A percentile compares a stretch with the other conserved stretches of the same genome.
Evolutionary conservation across 1,140 invertebrate species (phyloP).

Genomic region (Drosophila littoralis): DNA sequence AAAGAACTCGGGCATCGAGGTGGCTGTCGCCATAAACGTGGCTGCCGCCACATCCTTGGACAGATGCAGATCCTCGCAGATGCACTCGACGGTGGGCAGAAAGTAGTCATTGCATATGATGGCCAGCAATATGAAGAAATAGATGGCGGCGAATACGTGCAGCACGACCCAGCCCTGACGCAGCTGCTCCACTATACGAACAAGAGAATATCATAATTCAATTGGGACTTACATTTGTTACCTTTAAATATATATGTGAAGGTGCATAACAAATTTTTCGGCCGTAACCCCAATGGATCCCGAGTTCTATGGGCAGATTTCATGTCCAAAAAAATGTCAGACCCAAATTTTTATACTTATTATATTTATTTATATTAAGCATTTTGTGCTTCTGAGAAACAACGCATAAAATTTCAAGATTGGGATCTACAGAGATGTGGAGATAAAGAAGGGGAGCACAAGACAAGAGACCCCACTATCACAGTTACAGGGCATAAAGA

Average conservation of each 20-base stretch:
- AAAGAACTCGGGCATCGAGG: constrained; percentile 95
- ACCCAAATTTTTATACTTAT: no score
- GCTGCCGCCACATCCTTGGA: constrained; percentile 94
- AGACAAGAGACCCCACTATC: neutral
- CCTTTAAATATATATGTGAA: no score
- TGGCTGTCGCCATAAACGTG: constrained; percentile 96
- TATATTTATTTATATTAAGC: no score
- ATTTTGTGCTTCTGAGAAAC: no score
- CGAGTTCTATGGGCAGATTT: no score
- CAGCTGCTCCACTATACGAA: constrained; percentile 85
- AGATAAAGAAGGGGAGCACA: neutral
- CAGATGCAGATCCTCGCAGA: constrained; percentile 90
- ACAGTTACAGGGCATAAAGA: neutral
- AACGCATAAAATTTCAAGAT: no score
- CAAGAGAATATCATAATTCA: neutral
- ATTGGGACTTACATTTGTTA: no score
- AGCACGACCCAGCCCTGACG: constrained; percentile 89
- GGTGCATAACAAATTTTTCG: neutral
- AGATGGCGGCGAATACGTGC: constrained; percentile 91
- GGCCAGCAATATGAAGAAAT: constrained; percentile 91
- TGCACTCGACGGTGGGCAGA: constrained; percentile 91
- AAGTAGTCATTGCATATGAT: constrained; percentile 95
- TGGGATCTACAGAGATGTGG: no score
- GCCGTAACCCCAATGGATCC: neutral
- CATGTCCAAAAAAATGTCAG: no score